Evolutionary conservation across 2,888 invertebrate genomes (phyloP).

Genomic region (Plutella xylostella): DNA sequence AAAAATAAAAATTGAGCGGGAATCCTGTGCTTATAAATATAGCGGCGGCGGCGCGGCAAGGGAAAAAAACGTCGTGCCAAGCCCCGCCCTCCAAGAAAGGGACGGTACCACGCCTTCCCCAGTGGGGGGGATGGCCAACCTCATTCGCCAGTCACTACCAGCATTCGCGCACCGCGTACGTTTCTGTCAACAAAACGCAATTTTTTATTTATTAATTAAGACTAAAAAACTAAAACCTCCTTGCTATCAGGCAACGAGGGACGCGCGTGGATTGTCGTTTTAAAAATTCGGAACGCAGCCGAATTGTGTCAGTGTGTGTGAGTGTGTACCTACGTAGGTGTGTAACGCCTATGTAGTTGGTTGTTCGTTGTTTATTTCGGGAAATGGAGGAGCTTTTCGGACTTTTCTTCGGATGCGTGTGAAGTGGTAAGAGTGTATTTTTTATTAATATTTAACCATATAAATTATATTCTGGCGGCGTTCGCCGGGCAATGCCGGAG

Average conservation of each 20-base stretch:
- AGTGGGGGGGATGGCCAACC: slow-evolving; percentile 30
- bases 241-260: too few relatives aligned
- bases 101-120: slow-evolving; percentile 38
- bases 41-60: too few relatives aligned
- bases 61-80: slow-evolving; percentile 28
- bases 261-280: slow-evolving; percentile 1
- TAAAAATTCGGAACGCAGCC: neutral
- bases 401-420: slow-evolving; percentile 11
- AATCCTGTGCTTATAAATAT: slow-evolving; percentile 33
- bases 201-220: slow-evolving; percentile 5
- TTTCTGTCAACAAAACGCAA: slow-evolving; percentile 10
- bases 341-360: slow-evolving; percentile 8
- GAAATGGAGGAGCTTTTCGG: slow-evolving; percentile 17
- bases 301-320: slow-evolving; percentile 14
- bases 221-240: too few relatives aligned
- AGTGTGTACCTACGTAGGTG: slow-evolving; percentile 12
- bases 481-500: too few relatives aligned
- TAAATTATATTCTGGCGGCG: neutral
- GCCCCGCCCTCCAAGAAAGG: slow-evolving; percentile 9
- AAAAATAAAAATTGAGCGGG: slow-evolving; percentile 30
- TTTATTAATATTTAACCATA: neutral
- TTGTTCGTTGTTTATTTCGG: slow-evolving; percentile 6
- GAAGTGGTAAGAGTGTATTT: slow-evolving; percentile 15
- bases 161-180: slow-evolving; percentile 53
- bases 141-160: slow-evolving; percentile 49